Evolutionary conservation across 2,113 vertebrate genomes (phyloP).

Genomic region (Panthera uncia): DNA sequence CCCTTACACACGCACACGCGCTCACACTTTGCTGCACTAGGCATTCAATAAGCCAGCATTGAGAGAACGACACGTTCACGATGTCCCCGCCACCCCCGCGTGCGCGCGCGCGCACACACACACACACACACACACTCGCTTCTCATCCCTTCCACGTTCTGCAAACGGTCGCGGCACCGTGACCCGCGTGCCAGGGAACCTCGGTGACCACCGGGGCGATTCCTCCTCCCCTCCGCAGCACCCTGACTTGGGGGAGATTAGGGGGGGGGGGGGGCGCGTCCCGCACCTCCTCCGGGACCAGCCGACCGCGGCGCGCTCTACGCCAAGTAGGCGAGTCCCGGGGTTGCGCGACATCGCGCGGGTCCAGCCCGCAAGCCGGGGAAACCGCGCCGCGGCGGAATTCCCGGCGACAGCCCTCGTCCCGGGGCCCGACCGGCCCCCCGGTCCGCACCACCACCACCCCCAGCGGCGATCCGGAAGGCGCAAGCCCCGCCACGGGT

Average conservation of each 20-base stretch:
- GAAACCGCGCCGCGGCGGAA: neutral
- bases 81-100: neutral
- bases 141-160: neutral
- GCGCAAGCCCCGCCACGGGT: neutral
- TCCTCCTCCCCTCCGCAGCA: neutral
- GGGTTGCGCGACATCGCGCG: neutral
- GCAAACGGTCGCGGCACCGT: neutral
- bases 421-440: neutral
- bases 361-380: neutral
- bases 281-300: neutral
- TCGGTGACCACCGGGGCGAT: neutral
- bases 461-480: neutral
- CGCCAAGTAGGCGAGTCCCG: neutral
- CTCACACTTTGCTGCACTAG: constrained; percentile 33
- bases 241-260: neutral
- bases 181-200: neutral
- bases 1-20: neutral
- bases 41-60: neutral
- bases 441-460: neutral
- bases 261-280: fast-evolving
- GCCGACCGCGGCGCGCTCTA: neutral
- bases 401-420: neutral
- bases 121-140: neutral
- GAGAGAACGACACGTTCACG: neutral
- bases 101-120: neutral